Evolutionary conservation across 2,797 vertebrate species (phyloP), one percentile per base, ranked within the genome.

Genomic region (Aldrovandia affinis): DNA sequence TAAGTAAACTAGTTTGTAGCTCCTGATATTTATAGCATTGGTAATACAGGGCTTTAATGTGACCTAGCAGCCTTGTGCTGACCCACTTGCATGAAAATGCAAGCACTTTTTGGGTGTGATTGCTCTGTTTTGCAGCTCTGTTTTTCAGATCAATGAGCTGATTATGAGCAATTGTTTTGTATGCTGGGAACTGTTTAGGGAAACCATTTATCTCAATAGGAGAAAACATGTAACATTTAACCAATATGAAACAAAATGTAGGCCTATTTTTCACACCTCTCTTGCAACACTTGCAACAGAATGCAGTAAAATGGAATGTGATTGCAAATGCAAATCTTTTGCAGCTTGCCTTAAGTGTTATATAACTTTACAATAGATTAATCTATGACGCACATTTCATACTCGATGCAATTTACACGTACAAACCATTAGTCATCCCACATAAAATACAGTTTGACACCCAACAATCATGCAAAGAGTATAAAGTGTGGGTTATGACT

Each of bases 381-480:
- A 47, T 1, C 39, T 33, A 9, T 77, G 39, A 14, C 25, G 47
- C 28, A 44, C 1, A 15, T 73, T 18, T 15, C 20, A 33, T 70
- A 70, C 33, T 14, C 30, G 3, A 14, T 36, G 2, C 30, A 18
- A 18, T 44, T 77, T 47, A 12, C 20, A 77, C 22, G 70, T 75
- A 36, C 63, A 68, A 15, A 68, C 33, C 33, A 70, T 70, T 36
- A 70, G 33, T 39, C 73, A 77, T 47, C 42, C 47, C 22, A 47
- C 20, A 77, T 77, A 14, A 7, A 25, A 25, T 36, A 75, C 15
- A 22, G 12, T 44, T 77, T 77, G 73, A 77, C 42, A 44, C 73
- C 42, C 22, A 44, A 77, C 73, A 77, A 77, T 77, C 18, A 77
- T 77, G 42, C 73, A n/a, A 10, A 47, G 25, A 77, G 73, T 44